Percentiles rank a stretch among this genome's conserved stretches.
Evolutionary conservation across 2,113 vertebrate genomes (phyloP).

Genomic region (Ageneiosus marmoratus): DNA sequence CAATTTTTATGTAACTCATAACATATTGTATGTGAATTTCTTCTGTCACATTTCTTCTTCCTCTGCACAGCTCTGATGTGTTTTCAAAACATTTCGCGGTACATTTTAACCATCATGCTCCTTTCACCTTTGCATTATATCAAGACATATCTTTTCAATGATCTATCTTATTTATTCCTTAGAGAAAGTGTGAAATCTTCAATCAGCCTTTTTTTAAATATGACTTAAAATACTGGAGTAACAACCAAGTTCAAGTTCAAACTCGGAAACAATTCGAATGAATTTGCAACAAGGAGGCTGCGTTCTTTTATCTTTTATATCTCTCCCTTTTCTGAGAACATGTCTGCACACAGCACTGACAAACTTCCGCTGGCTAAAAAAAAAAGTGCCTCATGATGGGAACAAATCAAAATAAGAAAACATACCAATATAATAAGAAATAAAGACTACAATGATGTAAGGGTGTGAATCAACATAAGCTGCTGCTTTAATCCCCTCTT

Average conservation of each 20-base stretch:
- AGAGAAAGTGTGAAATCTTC: background rate
- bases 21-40: background rate
- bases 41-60: too few relatives aligned
- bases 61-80: too few relatives aligned
- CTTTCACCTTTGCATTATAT: background rate
- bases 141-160: background rate
- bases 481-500: constrained; percentile 18
- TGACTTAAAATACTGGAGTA: background rate
- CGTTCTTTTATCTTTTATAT: constrained; percentile 12
- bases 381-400: background rate
- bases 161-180: background rate
- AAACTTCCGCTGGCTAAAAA: background rate
- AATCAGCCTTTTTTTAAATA: background rate
- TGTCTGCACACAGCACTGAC: background rate
- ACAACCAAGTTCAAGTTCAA: background rate
- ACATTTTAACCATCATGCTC: background rate
- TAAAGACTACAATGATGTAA: constrained; percentile 19
- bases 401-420: constrained; percentile 21
- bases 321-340: background rate
- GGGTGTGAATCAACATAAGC: constrained; percentile 27
- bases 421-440: constrained; percentile 18
- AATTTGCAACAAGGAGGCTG: background rate
- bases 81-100: too few relatives aligned
- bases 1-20: background rate
- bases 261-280: background rate